Base-by-base conservation (phyloP, 2,888 invertebrate genomes). In the Scaptomyza flava region DNA sequence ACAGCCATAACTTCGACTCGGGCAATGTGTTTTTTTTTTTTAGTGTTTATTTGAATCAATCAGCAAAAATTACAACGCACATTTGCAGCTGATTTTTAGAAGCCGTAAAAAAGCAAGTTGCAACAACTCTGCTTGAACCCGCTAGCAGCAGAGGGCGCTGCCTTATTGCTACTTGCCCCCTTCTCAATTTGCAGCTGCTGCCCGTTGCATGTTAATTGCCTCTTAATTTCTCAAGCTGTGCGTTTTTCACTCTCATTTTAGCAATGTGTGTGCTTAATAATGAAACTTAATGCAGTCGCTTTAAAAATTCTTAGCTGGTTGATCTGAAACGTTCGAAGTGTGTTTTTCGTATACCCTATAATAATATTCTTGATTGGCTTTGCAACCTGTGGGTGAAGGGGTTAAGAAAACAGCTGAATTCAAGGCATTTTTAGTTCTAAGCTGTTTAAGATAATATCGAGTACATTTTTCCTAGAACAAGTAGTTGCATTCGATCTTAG, bases 171-270 rank as follows among this genome's bases (percentile, higher is more conserved):
- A 42, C 57, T 38, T 51, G 7, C 34, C 38, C 47, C 1, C 43
- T 11, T 11, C 34, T 41, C 51, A 63, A 60, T 43, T 52, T 54
- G 80, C 81, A 76, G 80, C 79, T 73, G 80, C 79, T 71, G 72
- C 71, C 64, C 64, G 71, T 62, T 87, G 87, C 87, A 87, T 85
- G 85, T 85, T 82, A 87, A 82, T 82, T 82, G 88, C 79, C 82
- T 82, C 87, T 87, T 82, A 82, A 82, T 82, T 82, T 87, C 82
- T 81, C 77, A 76, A 69, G 50, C 79, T 68, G 65, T 70, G 61
- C 61, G 63, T 61, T 69, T 60, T 42, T 7, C 14, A 14, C 27
- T 14, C 51, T 51, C 36, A 36, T 38, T 27, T 14, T 14, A 6
- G 52, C 33, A 41, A 31, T 38, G 42, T 54, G 34, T 61, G 58